Evolutionary conservation across 2,888 invertebrate species (phyloP), one percentile per base, ranked within the genome.

Genomic region (Drosophila mimica): DNA sequence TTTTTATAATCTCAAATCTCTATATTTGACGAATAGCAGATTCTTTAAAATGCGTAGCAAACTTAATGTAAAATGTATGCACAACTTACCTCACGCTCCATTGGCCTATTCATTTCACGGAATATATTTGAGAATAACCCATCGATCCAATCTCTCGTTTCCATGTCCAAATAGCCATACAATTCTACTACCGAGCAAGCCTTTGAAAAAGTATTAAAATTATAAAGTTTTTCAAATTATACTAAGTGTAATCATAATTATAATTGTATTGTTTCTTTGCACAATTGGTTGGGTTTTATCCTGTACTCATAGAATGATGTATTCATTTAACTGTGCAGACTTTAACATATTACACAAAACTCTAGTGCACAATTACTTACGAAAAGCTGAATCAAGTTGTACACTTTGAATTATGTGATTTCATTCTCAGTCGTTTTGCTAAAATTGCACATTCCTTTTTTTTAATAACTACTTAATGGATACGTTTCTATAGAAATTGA

Each of bases 141-240:
- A 92, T 98, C 98, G 2, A 97, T 97, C 98, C 98, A 98, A 92
- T 98, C 98, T 88, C 98, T 94, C 0, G 97, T 97, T 25, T 95
- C 94, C 1, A 97, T 96, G 92, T 98, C 97, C 59, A 98, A 93
- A 75, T 96, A 95, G 1, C 98, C 98, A 88, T 98, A 98, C 28
- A 98, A 94, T 92, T 98, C 98, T 74, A 97, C 95, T 3, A 98
- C 98, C 3, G 97, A 96, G 84, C 97, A 97, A 6, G 98, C 97
- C 96, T 96, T 78, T 15, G 25, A 30, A n/a, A 54, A 46, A 59
- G 6, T 11, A 15, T 33, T 17, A 13, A 6, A 13, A 48, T 36
- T 48, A 48, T 17, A 25, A n/a, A 43, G 28, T 31, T 43, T 30
- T 6, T 28, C 2, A 43, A 31, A 15, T 30, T 30, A 2, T 40